A percentile compares a stretch with the other conserved stretches of the same genome.
Conservation (phyloP, 2,888 invertebrate genomes). For the Volucella bombylans region DNA sequence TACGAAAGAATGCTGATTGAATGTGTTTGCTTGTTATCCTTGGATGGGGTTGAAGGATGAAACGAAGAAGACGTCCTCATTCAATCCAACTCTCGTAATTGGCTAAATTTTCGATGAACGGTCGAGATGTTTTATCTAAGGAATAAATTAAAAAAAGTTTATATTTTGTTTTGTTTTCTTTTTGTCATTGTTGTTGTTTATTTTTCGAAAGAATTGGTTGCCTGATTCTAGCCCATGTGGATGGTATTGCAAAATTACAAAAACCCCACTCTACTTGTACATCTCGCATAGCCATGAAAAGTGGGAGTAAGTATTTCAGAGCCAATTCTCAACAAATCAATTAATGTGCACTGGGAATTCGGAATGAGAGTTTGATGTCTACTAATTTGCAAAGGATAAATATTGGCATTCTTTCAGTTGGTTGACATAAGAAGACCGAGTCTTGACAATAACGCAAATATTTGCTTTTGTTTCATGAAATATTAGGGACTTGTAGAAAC, state of each 20-base stretch:
- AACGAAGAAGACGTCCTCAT: conserved; percentile 9
- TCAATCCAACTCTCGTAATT: conserved; percentile 40
- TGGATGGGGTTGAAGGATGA: background rate
- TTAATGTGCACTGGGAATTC: conserved; percentile 37
- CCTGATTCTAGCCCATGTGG: background rate
- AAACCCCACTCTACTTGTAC: background rate
- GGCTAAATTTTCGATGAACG: conserved; percentile 56
- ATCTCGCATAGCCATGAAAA: background rate
- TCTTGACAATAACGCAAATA: conserved; percentile 58
- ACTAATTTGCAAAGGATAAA: conserved; percentile 65
- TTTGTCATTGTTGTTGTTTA: background rate
- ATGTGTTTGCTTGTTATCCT: background rate
- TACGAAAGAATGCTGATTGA: conserved; percentile 61
- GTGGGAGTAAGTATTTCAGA: conserved; percentile 47
- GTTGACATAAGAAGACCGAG: conserved; percentile 61
- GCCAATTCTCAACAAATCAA: conserved; percentile 61
- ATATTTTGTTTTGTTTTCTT: conserved; percentile 58
- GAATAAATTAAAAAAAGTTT: conserved; percentile 73
- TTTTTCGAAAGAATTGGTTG: conserved; percentile 43
- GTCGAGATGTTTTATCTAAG: conserved; percentile 65
- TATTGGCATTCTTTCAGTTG: conserved; percentile 68
- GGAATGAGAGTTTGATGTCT: conserved; percentile 66
- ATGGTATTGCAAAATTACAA: conserved; percentile 17
- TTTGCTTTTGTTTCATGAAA: conserved; percentile 55
- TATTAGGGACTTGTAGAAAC: conserved; percentile 59